A percentile compares a stretch with the other conserved stretches of the same genome.
phyloP scores from a whole-genome alignment of 2,888 invertebrate species.

The Apocheima hispidaria region DNA sequence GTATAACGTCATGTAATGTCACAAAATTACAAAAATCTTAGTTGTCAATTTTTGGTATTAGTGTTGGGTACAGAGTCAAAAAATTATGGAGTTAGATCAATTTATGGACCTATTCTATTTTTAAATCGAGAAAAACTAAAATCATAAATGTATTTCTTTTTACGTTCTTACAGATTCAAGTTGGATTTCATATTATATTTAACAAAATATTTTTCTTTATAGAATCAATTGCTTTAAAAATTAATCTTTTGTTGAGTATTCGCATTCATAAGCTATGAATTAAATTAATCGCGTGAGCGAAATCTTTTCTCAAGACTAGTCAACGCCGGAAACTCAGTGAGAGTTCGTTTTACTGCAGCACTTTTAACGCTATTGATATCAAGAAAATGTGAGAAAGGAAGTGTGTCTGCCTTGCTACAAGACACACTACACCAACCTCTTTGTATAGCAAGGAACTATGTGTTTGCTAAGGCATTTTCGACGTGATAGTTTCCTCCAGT shows the following conservation, averaged over 20 bases:
- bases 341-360: conserved; percentile 73
- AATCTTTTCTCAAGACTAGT: conserved; percentile 66
- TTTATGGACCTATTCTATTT: no score
- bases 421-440: conserved; percentile 71
- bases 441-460: conserved; percentile 73
- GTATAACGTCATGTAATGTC: conserved; percentile 8
- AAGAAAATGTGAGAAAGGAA: conserved; percentile 85
- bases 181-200: conserved; percentile 47
- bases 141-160: neutral
- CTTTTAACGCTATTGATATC: conserved; percentile 79
- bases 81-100: neutral
- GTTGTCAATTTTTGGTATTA: conserved; percentile 51
- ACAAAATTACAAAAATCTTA: no score
- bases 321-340: conserved; percentile 72
- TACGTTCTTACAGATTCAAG: neutral
- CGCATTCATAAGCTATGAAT: conserved; percentile 46
- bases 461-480: conserved; percentile 69
- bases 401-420: conserved; percentile 74
- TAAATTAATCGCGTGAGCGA: conserved; percentile 56
- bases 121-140: no score
- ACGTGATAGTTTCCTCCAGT: conserved; percentile 65
- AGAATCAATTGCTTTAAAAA: conserved; percentile 20
- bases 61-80: conserved; percentile 21
- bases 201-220: neutral
- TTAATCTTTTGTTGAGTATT: conserved; percentile 36